These are phyloP conservation scores for Aurelia coerulea DNA, from an alignment of 30 jellyfish, hydroid and myxozoan genomes.

Conservation along the genomic window DNA sequence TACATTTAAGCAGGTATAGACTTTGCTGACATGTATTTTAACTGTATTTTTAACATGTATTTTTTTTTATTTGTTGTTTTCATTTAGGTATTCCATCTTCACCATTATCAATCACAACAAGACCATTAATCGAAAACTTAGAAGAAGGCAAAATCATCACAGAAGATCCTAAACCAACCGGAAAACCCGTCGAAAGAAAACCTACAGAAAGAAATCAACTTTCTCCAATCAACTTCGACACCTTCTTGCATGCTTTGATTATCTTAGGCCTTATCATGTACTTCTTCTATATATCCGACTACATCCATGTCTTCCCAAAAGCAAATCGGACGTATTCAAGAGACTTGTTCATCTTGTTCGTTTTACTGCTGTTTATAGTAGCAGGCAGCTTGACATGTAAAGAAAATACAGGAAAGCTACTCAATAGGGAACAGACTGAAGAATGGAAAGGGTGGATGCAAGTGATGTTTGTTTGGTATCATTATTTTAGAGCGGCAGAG, in stretches of 20 bases:
- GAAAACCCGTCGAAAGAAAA: slow-evolving; percentile 16
- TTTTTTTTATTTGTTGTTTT: too few relatives aligned
- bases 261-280: slow-evolving; percentile 82
- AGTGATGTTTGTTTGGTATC: slow-evolving; percentile 99
- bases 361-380: slow-evolving; percentile 59
- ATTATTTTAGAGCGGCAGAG: slow-evolving; percentile 95
- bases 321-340: slow-evolving; percentile 91
- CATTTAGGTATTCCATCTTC: slow-evolving; percentile 39
- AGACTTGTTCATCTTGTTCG: slow-evolving; percentile 78
- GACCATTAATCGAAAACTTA: background rate
- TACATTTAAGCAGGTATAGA: too few relatives aligned
- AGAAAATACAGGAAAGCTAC: slow-evolving; percentile 60
- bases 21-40: too few relatives aligned
- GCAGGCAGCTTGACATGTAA: slow-evolving; percentile 61
- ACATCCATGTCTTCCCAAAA: slow-evolving; percentile 84
- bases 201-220: slow-evolving; percentile 2
- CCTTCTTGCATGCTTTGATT: slow-evolving; percentile 62
- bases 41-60: too few relatives aligned
- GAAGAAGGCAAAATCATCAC: slow-evolving; percentile 24
- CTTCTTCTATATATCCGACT: slow-evolving; percentile 88
- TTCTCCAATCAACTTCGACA: slow-evolving; percentile 33
- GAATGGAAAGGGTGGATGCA: slow-evolving; percentile 99
- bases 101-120: slow-evolving; percentile 1
- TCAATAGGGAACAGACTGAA: slow-evolving; percentile 97
- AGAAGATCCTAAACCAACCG: background rate